Base-by-base conservation (phyloP, 2,113 vertebrate genomes). In the Ascaphus truei region DNA sequence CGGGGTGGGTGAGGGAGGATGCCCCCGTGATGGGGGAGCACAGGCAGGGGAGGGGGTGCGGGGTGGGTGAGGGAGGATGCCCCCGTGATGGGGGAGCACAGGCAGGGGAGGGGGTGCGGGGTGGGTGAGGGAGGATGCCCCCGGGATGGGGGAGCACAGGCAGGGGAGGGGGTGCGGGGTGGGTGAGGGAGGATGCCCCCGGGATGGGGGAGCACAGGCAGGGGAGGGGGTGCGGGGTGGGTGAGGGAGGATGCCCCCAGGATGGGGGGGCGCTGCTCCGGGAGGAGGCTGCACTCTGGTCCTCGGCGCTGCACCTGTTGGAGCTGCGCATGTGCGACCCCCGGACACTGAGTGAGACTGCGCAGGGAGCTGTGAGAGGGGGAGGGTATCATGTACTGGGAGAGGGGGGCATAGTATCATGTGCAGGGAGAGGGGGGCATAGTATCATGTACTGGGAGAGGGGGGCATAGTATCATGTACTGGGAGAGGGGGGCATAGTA, bases 281-380 rank as follows among this genome's bases (percentile, higher is more conserved):
- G 7, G 4, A 1, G 15, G 16, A 31, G n/a, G 26, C 15, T 55
- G 51, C 7, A n/a, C 33, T 33, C 7, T 57, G 53, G 30, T 33
- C 53, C 53, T 57, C 15, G 2, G 27, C 20, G 27, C 26, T 41
- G 64, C n/a, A n/a, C n/a, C n/a, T n/a, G n/a, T 10, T 15, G 2
- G 23, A 15, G n/a, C 27, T 43, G 52, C 64, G 64, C 64, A 56
- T 45, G 64, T 41, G 64, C 41, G 39, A 43, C 39, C 34, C 16
- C 64, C 15, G 26, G 11, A 22, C 6, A 57, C 62, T 18, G 18
- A 22, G 7, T 20, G 65, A 48, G 30, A 55, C 65, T 68, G 41
- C 55, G 41, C n/a, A n/a, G n/a, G 43, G 5, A 33, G 31, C 31
- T 33, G 31, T 33, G 31, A 6, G 39, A 43, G 39, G 39, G 39